Evolutionary conservation across 2,797 vertebrate species (phyloP), one percentile per base, ranked within the genome.

Genomic region (Pogoniulus pusillus): DNA sequence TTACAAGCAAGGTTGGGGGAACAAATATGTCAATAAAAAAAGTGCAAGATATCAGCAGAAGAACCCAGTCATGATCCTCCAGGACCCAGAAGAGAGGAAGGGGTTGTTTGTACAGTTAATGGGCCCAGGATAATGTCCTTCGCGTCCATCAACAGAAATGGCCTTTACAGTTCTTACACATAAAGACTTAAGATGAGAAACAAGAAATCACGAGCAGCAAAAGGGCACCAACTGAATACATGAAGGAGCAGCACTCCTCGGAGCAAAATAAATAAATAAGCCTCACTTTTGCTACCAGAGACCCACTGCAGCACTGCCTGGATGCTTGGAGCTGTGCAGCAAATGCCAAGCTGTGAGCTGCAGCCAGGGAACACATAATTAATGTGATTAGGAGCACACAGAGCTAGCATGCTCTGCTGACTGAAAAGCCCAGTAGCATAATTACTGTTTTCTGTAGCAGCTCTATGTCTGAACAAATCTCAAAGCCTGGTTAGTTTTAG

Each of bases 401-500:
- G 96, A 95, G 96, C 95, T 93, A 90, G 96, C 94, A 89, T 88
- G 96, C 96, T 96, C 93, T 82, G 96, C 96, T 93, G 93, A 96
- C 94, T 95, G 96, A 97, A 97, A 96, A 97, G 97, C 97, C 96
- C 96, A 97, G 96, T 93, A 96, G 96, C 96, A 94, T 97, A 97
- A 97, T 97, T 96, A 97, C 94, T 97, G 96, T 97, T 97, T 97
- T 97, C 97, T 97, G 92, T 96, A 96, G 96, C 77, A 82, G 95
- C 95, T 97, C 96, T 96, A 96, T 95, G 95, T 97, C 96, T 97
- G 96, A 93, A 94, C 96, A 97, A 97, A 97, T 97, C 97, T 96
- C 97, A 97, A 97, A 97, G 96, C 96, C 96, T 96, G 95, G 94
- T 90, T 97, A 97, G 96, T 97, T 97, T 97, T 94, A 97, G 95